These are phyloP conservation scores for Enteromius treurensis DNA, from an alignment of 2,797 vertebrate genomes.

Conservation along the genomic window DNA sequence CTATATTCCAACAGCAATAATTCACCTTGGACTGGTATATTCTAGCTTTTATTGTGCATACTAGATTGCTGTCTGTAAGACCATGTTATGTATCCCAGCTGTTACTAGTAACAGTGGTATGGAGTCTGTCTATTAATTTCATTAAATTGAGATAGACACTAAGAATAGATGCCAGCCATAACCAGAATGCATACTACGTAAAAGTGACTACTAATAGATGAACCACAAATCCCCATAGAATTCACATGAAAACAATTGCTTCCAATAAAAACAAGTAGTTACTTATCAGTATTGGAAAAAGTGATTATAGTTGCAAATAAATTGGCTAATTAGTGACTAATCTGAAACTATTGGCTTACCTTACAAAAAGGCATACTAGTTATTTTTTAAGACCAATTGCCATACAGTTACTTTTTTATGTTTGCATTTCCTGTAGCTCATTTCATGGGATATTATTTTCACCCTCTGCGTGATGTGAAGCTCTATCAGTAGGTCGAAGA, in stretches of 20 bases:
- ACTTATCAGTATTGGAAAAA: neutral
- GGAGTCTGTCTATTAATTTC: neutral
- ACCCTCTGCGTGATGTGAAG: neutral
- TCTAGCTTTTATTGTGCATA: neutral
- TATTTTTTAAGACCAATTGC: neutral
- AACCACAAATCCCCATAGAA: neutral
- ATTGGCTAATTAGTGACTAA: neutral
- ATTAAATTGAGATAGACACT: neutral
- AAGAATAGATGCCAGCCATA: neutral
- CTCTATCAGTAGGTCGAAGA: slow-evolving; percentile 10
- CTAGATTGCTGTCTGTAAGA: neutral
- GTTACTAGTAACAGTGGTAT: neutral
- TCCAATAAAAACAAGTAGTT: neutral
- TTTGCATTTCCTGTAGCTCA: neutral
- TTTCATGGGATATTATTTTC: slow-evolving; percentile 5
- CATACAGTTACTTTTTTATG: neutral
- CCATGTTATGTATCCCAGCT: neutral
- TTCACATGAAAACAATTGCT: neutral
- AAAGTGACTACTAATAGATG: neutral
- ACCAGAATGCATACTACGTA: neutral
- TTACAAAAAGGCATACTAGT: neutral
- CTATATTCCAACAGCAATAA: neutral
- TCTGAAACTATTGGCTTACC: neutral
- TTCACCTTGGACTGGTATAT: too few relatives aligned
- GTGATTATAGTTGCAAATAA: neutral